Conservation (phyloP, 1,140 invertebrate species). For the Cotesia chilonis region DNA sequence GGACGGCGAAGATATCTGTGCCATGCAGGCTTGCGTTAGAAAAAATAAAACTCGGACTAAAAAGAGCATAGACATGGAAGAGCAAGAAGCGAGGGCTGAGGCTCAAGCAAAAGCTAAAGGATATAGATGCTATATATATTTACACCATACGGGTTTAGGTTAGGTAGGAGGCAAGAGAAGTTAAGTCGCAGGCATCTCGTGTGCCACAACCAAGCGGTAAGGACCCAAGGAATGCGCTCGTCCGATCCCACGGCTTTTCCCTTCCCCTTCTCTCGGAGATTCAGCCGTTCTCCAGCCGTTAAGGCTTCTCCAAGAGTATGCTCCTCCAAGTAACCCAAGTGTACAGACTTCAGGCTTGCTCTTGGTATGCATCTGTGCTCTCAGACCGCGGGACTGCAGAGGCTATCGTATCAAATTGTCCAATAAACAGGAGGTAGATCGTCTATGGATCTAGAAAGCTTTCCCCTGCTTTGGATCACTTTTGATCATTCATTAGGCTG, state of each 20-base stretch:
- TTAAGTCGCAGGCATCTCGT: slow-evolving; percentile 45
- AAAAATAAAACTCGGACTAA: slow-evolving; percentile 17
- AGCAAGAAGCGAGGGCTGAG: slow-evolving; percentile 16
- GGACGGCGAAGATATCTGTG: slow-evolving; percentile 14
- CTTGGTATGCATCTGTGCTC: too few relatives aligned
- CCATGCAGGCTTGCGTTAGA: slow-evolving; percentile 22
- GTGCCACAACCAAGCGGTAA: slow-evolving; percentile 53
- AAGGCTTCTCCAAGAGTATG: slow-evolving; percentile 5
- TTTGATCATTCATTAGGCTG: too few relatives aligned
- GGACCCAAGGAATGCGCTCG: slow-evolving; percentile 60
- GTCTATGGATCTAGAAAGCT: too few relatives aligned
- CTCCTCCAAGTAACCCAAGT: neutral
- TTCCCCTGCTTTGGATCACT: too few relatives aligned
- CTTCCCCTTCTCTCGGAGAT: slow-evolving; percentile 44
- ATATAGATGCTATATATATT: slow-evolving; percentile 10
- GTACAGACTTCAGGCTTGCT: too few relatives aligned
- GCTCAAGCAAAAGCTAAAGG: too few relatives aligned
- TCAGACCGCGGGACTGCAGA: too few relatives aligned
- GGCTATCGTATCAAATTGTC: too few relatives aligned
- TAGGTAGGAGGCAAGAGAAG: slow-evolving; percentile 38
- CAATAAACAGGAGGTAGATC: too few relatives aligned
- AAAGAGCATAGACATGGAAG: slow-evolving; percentile 21
- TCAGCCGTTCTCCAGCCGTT: slow-evolving; percentile 14
- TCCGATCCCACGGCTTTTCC: slow-evolving; percentile 62
- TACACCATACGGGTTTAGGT: too few relatives aligned